phyloP scores from a whole-genome alignment of 2,797 vertebrate genomes.

The Diceros bicornis region DNA sequence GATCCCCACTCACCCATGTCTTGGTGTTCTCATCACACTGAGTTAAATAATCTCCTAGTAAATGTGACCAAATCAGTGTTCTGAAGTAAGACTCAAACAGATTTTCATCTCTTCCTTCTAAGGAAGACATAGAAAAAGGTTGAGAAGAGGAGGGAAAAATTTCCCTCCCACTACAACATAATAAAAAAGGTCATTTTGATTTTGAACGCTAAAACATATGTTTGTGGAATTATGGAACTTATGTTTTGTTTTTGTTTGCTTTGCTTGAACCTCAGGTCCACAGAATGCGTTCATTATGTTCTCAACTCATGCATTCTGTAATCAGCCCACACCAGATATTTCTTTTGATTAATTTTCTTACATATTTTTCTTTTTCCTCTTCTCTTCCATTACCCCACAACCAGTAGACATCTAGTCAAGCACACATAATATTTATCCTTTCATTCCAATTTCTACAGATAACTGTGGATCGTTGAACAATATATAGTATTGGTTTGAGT shows the following conservation, averaged over 20 bases:
- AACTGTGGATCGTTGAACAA: neutral
- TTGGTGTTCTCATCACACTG: neutral
- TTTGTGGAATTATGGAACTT: neutral
- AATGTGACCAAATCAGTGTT: neutral
- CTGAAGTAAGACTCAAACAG: neutral
- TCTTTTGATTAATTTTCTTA: neutral
- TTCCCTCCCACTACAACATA: neutral
- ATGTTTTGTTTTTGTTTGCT: neutral
- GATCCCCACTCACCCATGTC: neutral
- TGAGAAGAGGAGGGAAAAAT: neutral
- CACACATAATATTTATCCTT: neutral
- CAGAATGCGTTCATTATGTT: neutral
- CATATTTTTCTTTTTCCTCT: neutral
- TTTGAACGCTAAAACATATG: neutral
- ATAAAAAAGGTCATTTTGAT: neutral
- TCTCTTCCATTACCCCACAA: neutral
- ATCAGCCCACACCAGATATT: neutral
- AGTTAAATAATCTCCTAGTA: neutral
- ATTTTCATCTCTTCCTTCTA: neutral
- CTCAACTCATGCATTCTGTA: neutral
- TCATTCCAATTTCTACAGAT: neutral
- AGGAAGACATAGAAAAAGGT: neutral
- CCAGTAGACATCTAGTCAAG: neutral
- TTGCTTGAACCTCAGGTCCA: neutral
- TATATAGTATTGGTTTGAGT: neutral